Conservation (phyloP, 2,888 invertebrate genomes). For the Acronicta leporina region DNA sequence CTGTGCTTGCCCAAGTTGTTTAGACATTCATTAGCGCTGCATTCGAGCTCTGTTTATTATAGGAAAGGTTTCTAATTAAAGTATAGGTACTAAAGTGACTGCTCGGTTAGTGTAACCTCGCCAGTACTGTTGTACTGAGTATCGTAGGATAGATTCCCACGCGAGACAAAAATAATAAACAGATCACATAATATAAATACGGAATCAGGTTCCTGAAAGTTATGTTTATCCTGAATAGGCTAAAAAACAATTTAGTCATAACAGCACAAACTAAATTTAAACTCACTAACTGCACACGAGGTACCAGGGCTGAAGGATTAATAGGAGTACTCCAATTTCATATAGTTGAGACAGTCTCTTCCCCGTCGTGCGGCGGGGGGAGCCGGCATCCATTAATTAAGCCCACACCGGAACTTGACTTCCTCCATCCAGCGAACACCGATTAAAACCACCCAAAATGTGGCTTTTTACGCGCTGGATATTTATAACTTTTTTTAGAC, state of each 20-base stretch:
- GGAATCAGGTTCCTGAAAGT: too few species aligned
- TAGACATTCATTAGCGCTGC: conserved; percentile 2
- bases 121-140: too few species aligned
- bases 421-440: conserved; percentile 52
- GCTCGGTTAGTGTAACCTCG: too few species aligned
- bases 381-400: conserved; percentile 54
- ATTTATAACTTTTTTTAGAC: conserved; percentile 37
- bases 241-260: too few species aligned
- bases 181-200: too few species aligned
- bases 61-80: background rate
- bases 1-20: conserved; percentile 14
- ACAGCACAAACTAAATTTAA: background rate
- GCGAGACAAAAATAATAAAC: too few species aligned
- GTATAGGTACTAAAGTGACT: too few species aligned
- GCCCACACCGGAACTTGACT: conserved; percentile 58
- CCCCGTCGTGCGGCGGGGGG: conserved; percentile 18
- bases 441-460: conserved; percentile 54
- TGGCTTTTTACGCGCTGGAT: conserved; percentile 31
- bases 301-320: background rate
- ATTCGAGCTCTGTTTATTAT: conserved; percentile 13
- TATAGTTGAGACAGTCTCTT: conserved; percentile 35
- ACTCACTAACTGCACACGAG: conserved; percentile 1
- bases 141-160: too few species aligned
- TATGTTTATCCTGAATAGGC: too few species aligned
- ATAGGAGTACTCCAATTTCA: conserved; percentile 26